Percentiles rank a stretch among this genome's conserved stretches.
phyloP scores from a whole-genome alignment of 2,797 vertebrate species.

The Gambelia wislizenii region DNA sequence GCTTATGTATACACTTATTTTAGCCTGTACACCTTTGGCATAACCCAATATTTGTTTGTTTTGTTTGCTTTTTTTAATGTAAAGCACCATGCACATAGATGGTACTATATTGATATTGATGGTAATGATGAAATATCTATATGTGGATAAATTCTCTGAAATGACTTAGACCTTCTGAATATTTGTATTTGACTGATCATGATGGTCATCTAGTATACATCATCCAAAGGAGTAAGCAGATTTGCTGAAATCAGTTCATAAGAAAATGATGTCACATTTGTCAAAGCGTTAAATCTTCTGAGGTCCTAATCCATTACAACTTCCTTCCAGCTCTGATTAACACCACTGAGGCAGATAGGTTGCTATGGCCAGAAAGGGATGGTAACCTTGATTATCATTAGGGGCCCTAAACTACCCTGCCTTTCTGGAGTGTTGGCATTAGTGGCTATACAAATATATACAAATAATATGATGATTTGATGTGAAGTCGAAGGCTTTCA shows the following conservation, averaged over 20 bases:
- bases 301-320: neutral
- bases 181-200: conserved; percentile 8
- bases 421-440: neutral
- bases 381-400: neutral
- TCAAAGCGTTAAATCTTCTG: conserved; percentile 1
- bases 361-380: neutral
- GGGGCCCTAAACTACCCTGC: too few relatives aligned
- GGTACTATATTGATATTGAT: too few relatives aligned
- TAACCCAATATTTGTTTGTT: too few relatives aligned
- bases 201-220: neutral
- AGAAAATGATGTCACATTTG: neutral
- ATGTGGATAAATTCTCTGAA: neutral
- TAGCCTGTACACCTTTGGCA: too few relatives aligned
- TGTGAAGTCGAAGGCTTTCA: too few relatives aligned
- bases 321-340: conserved; percentile 13
- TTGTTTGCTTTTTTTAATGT: too few relatives aligned
- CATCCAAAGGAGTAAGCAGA: neutral
- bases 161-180: neutral
- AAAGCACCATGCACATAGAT: too few relatives aligned
- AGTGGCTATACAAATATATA: neutral
- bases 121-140: neutral
- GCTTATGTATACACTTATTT: too few relatives aligned
- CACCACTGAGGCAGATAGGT: neutral
- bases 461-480: neutral
- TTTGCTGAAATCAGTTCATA: conserved; percentile 18